Base-by-base conservation (phyloP, 1,140 invertebrate species). In the Drosophila murphyi region DNA sequence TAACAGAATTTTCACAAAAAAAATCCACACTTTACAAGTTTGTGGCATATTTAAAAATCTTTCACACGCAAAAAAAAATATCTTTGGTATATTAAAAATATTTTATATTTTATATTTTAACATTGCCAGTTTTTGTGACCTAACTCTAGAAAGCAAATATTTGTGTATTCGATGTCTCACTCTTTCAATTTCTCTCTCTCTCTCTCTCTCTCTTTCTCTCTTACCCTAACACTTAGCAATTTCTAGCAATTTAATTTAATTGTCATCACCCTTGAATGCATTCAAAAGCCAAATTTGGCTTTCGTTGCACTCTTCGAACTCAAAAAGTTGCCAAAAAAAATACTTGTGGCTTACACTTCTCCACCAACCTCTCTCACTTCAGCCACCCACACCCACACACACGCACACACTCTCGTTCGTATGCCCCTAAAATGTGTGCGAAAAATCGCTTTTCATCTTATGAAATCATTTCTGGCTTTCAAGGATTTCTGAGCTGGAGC, bases 381-480 rank as follows among this genome's bases (percentile, higher is more conserved):
- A 20, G 31, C 3, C 35, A 39, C 31, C 34, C 35, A 29, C 35
- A 12, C 39, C 45, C 10, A 20, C 20, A 5, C 32, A n/a, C 32
- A 34, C 51, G 32, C 41, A 43, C 55, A 43, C 39, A 3, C n/a
- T 63, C 31, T 41, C 32, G 12, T 28, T 29, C 60, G 35, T 48
- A 45, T 54, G 47, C 54, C 63, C 60, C 43, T 72, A 76, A 74
- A 76, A 88, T 73, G 65, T 76, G 80, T 71, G 78, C 70, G 56
- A 82, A 77, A 80, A 69, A 64, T 72, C 64, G 73, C 63, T 87
- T 82, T 87, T 87, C 76, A 90, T 90, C 82, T 80, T 90, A 90
- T 90, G 69, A 86, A 90, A 87, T 82, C 79, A 76, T 89, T 81
- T 80, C 62, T 75, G 73, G 71, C 56, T 87, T 78, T 74, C 79